A percentile compares a stretch with the other conserved stretches of the same genome.
These are phyloP conservation scores for Aphelenchoides fujianensis DNA, from an alignment of 1,140 invertebrate species.

Conservation along the genomic window DNA sequence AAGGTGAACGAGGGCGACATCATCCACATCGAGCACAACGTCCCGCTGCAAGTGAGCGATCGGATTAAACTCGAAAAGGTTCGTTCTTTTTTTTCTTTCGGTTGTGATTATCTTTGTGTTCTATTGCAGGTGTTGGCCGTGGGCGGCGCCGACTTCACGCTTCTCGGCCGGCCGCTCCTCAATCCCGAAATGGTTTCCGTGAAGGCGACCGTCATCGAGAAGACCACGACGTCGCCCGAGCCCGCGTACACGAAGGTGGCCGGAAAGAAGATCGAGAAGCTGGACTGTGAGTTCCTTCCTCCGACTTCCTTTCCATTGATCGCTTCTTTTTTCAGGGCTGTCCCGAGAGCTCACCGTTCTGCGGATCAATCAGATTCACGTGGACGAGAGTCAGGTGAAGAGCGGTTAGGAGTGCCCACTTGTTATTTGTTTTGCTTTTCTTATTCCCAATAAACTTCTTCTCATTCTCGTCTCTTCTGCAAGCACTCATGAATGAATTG, in stretches of 20 bases:
- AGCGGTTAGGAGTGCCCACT: background rate
- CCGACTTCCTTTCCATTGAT: slow-evolving; percentile 4
- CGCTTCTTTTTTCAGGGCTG: slow-evolving; percentile 43
- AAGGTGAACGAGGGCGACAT: slow-evolving; percentile 58
- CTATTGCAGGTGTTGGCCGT: slow-evolving; percentile 53
- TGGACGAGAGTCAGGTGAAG: slow-evolving; percentile 25
- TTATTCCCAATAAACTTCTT: slow-evolving; percentile 9
- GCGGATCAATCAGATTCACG: slow-evolving; percentile 46
- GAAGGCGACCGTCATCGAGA: slow-evolving; percentile 58
- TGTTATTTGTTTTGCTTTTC: slow-evolving; percentile 16
- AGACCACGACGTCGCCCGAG: slow-evolving; percentile 52
- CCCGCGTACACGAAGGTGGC: slow-evolving; percentile 32
- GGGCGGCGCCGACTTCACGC: slow-evolving; percentile 53
- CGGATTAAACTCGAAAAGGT: slow-evolving; percentile 59
- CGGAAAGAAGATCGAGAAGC: slow-evolving; percentile 36
- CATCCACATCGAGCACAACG: slow-evolving; percentile 54
- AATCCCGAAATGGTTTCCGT: slow-evolving; percentile 41
- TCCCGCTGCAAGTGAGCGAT: slow-evolving; percentile 55
- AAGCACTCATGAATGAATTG: too few relatives aligned
- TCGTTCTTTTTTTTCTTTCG: background rate
- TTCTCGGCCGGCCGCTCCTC: slow-evolving; percentile 54
- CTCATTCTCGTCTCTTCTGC: background rate
- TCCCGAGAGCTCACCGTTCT: slow-evolving; percentile 47
- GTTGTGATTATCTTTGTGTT: background rate
- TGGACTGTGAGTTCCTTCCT: slow-evolving; percentile 36